phyloP scores from a whole-genome alignment of 2,113 vertebrate species.

The Malaclemys terrapin region DNA sequence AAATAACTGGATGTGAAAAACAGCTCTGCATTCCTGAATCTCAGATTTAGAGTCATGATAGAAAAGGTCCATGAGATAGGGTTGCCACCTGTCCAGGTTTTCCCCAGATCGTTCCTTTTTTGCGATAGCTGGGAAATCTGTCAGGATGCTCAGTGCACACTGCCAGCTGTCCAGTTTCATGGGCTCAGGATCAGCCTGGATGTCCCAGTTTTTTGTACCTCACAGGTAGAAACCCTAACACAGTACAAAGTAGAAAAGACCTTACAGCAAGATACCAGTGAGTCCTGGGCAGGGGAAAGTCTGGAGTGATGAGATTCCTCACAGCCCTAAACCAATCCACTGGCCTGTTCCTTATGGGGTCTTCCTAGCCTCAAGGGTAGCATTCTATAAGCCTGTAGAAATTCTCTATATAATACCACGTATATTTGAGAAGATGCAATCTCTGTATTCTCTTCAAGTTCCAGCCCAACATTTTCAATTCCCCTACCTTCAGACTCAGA shows the following conservation, averaged over 20 bases:
- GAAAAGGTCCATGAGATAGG: rapidly evolving
- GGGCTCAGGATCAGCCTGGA: too few species aligned
- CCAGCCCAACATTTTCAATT: rapidly evolving
- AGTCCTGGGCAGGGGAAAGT: not conserved
- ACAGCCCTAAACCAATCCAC: not conserved
- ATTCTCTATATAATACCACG: not conserved
- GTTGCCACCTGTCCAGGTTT: too few species aligned
- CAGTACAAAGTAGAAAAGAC: rapidly evolving
- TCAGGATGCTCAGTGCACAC: too few species aligned
- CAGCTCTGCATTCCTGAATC: not conserved
- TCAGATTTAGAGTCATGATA: not conserved
- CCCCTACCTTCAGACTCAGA: rapidly evolving
- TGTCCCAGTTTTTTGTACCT: too few species aligned
- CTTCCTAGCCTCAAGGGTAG: not conserved
- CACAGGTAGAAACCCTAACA: too few species aligned
- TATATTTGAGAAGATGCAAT: not conserved
- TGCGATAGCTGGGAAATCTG: too few species aligned
- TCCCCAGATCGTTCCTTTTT: too few species aligned
- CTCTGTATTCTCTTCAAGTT: rapidly evolving
- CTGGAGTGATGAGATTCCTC: not conserved
- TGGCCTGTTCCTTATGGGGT: not conserved
- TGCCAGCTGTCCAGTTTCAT: too few species aligned
- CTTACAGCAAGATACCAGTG: rapidly evolving
- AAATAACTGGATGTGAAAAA: not conserved
- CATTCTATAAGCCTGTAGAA: not conserved